phyloP scores from a whole-genome alignment of 2,888 invertebrate genomes.

The Adelognathus sp. region DNA sequence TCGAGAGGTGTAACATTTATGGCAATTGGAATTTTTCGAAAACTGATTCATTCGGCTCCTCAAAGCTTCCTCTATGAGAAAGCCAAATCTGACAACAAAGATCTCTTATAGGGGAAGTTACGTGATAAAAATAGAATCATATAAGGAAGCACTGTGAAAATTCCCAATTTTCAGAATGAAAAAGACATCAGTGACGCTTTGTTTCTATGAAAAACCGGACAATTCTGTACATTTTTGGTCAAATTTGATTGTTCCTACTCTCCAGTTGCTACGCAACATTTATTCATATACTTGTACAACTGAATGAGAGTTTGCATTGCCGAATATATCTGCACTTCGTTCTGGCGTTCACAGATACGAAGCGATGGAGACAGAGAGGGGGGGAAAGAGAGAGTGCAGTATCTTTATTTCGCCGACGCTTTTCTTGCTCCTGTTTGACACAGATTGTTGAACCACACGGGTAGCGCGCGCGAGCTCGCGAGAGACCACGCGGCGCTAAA shows the following conservation, averaged over 20 bases:
- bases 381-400: slow-evolving; percentile 57
- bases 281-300: background rate
- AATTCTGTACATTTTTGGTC: background rate
- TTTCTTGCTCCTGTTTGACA: slow-evolving; percentile 71
- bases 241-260: background rate
- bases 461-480: too few species aligned
- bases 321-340: slow-evolving; percentile 6
- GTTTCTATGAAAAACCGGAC: background rate
- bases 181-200: too few species aligned
- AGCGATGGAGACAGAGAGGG: slow-evolving; percentile 55
- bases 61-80: too few species aligned
- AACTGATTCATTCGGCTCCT: too few species aligned
- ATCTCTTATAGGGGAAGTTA: too few species aligned
- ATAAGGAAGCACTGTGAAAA: too few species aligned
- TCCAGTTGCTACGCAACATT: background rate
- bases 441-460: slow-evolving; percentile 71
- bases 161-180: too few species aligned
- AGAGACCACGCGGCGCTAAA: slow-evolving; percentile 61
- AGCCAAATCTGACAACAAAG: too few species aligned
- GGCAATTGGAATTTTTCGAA: too few species aligned
- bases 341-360: background rate
- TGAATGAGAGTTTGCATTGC: background rate
- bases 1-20: too few species aligned
- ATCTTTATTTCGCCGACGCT: slow-evolving; percentile 61
- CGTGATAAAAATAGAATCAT: too few species aligned